These are phyloP conservation scores for Orestias chungarensis DNA, from an alignment of 2,797 vertebrate species.

Conservation along the genomic window DNA sequence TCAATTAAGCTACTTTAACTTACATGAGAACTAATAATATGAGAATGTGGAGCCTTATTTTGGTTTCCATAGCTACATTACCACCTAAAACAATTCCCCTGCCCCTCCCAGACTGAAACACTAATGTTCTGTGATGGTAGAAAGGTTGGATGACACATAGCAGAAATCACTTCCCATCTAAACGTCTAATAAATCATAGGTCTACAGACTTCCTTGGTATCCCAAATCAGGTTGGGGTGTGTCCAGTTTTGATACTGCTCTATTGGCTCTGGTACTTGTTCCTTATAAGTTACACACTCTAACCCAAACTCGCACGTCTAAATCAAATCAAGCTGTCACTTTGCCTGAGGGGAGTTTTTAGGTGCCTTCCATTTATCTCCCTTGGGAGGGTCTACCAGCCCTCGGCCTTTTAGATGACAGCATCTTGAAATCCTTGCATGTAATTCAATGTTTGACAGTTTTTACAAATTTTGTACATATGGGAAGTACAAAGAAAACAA, in stretches of 20 bases:
- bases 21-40: background rate
- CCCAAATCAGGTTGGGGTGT: background rate
- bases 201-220: background rate
- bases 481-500: conserved; percentile 42
- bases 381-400: background rate
- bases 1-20: background rate
- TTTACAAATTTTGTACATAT: conserved; percentile 24
- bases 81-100: background rate
- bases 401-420: background rate
- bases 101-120: background rate
- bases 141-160: background rate
- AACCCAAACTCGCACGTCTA: background rate
- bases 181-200: conserved; percentile 4
- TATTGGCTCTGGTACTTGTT: background rate
- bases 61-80: background rate
- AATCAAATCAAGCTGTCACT: conserved; percentile 1
- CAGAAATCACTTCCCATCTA: background rate
- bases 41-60: background rate
- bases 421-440: conserved; percentile 1
- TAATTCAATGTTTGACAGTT: conserved; percentile 16
- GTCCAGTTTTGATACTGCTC: background rate
- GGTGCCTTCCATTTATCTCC: background rate
- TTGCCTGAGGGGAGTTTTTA: background rate
- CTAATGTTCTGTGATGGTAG: background rate
- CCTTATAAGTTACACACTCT: background rate